phyloP scores from a whole-genome alignment of 2,888 invertebrate species.

The Lysandra coridon region DNA sequence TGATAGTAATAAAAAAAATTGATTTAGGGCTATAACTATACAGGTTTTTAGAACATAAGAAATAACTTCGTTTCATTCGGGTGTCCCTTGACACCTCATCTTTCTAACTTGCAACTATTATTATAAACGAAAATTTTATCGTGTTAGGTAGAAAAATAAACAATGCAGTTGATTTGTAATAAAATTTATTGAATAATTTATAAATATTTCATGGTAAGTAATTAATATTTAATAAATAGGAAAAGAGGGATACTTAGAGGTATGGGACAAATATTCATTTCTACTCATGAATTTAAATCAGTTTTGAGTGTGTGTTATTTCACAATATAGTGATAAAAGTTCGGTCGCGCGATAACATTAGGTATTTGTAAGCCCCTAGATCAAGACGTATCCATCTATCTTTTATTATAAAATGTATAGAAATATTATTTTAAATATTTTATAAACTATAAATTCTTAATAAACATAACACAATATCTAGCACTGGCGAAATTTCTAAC shows the following conservation, averaged over 20 bases:
- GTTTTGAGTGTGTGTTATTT: neutral
- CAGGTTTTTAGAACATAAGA: no score
- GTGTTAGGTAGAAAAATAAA: neutral
- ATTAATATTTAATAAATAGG: neutral
- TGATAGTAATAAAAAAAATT: no score
- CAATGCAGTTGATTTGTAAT: constrained; percentile 16
- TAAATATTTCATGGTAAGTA: constrained; percentile 20
- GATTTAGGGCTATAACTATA: no score
- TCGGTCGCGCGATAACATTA: neutral
- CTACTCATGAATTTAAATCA: neutral
- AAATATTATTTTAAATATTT: constrained; percentile 21
- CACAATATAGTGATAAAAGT: neutral
- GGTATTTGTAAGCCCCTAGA: neutral
- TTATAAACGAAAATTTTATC: neutral
- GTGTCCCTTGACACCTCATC: neutral
- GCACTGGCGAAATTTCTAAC: constrained; percentile 16
- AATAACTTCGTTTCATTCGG: no score
- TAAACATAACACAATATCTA: constrained; percentile 19
- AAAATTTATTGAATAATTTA: constrained; percentile 16
- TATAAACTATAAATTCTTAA: constrained; percentile 9
- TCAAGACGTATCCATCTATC: neutral
- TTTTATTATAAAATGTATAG: constrained; percentile 17
- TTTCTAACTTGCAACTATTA: neutral
- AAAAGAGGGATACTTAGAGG: neutral
- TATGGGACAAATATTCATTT: neutral